These are phyloP conservation scores for Eleutherodactylus coqui DNA, from an alignment of 2,797 vertebrate genomes.

Conservation along the genomic window DNA sequence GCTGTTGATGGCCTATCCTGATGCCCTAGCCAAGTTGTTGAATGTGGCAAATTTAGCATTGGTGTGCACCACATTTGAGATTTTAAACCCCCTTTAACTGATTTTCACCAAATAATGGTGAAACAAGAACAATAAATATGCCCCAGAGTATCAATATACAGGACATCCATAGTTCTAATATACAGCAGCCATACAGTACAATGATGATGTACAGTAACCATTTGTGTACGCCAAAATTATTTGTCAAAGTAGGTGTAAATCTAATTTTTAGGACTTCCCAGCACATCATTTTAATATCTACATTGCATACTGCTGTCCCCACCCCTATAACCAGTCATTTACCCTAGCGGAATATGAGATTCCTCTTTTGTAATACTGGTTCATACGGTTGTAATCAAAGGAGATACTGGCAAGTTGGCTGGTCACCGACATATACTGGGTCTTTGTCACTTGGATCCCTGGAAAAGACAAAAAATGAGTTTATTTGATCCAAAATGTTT, in stretches of 20 bases:
- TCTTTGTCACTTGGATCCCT: conserved; percentile 18
- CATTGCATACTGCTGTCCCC: neutral
- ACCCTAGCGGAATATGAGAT: neutral
- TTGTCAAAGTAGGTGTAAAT: no score
- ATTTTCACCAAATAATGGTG: no score
- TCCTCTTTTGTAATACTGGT: conserved; percentile 23
- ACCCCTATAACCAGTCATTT: neutral
- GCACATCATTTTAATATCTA: neutral
- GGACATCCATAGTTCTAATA: neutral
- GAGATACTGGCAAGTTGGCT: neutral
- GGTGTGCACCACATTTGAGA: no score
- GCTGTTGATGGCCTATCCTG: no score
- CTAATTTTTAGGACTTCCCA: neutral
- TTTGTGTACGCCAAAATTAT: no score
- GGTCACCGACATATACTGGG: conserved; percentile 2
- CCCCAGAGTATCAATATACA: neutral
- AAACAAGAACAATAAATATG: no score
- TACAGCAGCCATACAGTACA: neutral
- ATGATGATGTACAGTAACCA: no score
- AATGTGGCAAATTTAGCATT: no score
- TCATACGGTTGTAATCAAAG: neutral
- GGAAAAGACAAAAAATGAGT: neutral
- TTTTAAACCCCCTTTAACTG: no score
- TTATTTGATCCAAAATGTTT: neutral
- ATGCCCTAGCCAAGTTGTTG: no score